Base-by-base conservation (phyloP, 2,113 vertebrate genomes). In the Brienomyrus longianalis region DNA sequence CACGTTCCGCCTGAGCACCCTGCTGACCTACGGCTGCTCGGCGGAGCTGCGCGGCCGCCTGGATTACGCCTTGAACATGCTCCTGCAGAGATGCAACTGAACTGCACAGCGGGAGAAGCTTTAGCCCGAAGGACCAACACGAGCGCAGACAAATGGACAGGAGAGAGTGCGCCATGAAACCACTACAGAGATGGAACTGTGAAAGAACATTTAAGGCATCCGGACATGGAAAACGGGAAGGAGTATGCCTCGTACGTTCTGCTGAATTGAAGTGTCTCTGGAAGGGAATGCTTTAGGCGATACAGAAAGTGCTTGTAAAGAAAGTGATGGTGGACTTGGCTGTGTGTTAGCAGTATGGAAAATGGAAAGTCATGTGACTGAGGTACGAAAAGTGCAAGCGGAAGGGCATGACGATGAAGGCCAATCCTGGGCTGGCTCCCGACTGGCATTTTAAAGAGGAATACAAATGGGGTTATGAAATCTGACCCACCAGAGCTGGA, bases 21-120 rank as follows among this genome's bases (percentile, higher is more conserved):
- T 99, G 93, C 92, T 99, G 89, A 94, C 96, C 90, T 95, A 96
- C 0, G 98, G 98, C 90, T 99, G 98, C 92, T 97, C 97, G 0
- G 50, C 93, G 51, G 98, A 99, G 92, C 93, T 99, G 91, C 97
- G 97, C 62, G 95, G 97, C 31, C 97, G 98, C 90, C 97, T 99
- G 97, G 97, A 98, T 90, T 99, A 99, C 89, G 98, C 98, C 86
- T 95, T 99, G 91, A 98, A 99, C 93, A 99, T 99, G 98, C 96
- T 99, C 56, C 95, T 98, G 94, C 98, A 99, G 94, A 96, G 98
- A 90, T 97, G 97, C 94, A 98, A 97, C 94, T 98, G 94, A 97
- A 93, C 39, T 39, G 27, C 89, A 90, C 91, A 89, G 89, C 21
- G 39, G 2, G 74, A 89, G 90, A 91, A 84, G 35, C 31, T 43